Base-by-base conservation (phyloP, 2,888 invertebrate species). In the Patella depressa region DNA sequence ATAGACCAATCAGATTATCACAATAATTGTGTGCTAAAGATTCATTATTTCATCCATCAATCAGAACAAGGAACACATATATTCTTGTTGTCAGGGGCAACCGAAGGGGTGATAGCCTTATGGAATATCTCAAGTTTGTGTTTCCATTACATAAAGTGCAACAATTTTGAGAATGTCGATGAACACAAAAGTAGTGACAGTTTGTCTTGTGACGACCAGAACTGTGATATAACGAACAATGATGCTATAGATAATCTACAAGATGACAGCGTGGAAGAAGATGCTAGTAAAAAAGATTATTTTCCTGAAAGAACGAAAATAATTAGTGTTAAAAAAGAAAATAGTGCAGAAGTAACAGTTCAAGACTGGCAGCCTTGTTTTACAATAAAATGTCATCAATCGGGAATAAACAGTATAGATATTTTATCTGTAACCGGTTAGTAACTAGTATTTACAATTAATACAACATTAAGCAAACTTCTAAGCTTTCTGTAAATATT, bases 321-420 rank as follows among this genome's bases (percentile, higher is more conserved):
- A 14, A 69, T 57, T 54, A 17, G 17, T 12, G 17, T n/a, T 15
- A 53, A 71, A 11, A 53, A 74, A 34, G n/a, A 45, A 7, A 72
- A 76, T 9, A 53, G 53, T 11, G 70, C 29, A n/a, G 76, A 73
- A 34, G 14, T 12, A 29, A 59, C 54, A 34, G 54, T 34, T 19
- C 73, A 77, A 2, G 72, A 71, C 7, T 79, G 76, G 77, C 45
- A 14, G 15, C 77, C 80, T 17, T 71, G 59, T 72, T 72, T 75
- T 14, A 71, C 34, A 7, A 53, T 85, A 34, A 74, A 74, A 12
- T 78, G 94, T 0, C 96, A 97, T 89, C 94, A 95, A 88, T 95
- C 95, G 5, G 97, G 96, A 3, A 94, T 97, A 59, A 96, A 96
- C 89, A 93, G 95, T 82, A 92, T 94, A 74, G 94, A 94, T 87